Conservation (phyloP, 2,113 vertebrate genomes). For the Synodontis membranacea region DNA sequence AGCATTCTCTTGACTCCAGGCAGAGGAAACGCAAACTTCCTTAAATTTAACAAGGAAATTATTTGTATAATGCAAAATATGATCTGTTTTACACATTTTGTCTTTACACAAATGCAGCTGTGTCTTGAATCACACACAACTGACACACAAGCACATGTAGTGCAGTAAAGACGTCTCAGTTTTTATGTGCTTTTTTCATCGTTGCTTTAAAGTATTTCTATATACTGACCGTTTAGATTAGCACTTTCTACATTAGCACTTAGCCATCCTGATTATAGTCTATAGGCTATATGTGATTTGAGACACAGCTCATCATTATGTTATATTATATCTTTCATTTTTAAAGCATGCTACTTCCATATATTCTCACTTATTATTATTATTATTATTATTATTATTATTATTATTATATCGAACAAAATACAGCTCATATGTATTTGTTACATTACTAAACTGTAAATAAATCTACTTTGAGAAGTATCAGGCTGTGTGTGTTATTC, state of each 20-base stretch:
- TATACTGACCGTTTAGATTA: not conserved
- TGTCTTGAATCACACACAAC: not conserved
- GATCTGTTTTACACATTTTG: not conserved
- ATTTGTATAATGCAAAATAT: not conserved
- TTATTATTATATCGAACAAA: not conserved
- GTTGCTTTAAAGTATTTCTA: not conserved
- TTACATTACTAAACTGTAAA: not conserved
- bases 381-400: not conserved
- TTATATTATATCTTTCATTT: not conserved
- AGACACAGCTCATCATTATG: not conserved
- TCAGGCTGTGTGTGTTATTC: not conserved
- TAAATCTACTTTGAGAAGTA: conserved; percentile 19
- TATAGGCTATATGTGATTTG: not conserved
- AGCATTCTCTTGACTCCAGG: not conserved
- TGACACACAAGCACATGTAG: not conserved
- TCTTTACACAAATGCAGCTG: not conserved
- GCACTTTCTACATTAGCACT: not conserved
- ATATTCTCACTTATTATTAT: not conserved
- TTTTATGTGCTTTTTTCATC: not conserved
- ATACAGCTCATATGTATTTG: not conserved
- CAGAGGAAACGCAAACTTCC: not conserved
- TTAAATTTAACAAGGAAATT: not conserved
- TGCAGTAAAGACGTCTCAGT: not conserved
- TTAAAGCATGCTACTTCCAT: not conserved
- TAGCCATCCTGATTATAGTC: not conserved